phyloP scores from a whole-genome alignment of 2,113 vertebrate genomes.

The Hyaena hyaena region DNA sequence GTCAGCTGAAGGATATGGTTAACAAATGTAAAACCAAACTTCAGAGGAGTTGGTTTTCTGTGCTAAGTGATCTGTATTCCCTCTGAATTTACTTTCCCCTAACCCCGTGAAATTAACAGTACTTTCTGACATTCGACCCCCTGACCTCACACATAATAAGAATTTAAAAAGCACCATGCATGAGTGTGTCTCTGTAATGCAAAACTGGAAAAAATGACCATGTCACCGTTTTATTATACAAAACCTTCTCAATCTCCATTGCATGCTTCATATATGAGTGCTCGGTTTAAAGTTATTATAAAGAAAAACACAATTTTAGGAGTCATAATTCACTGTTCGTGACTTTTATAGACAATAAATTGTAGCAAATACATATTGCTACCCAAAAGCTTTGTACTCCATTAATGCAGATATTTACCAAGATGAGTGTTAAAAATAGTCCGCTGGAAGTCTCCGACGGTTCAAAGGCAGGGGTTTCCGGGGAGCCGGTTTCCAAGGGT shows the following conservation, averaged over 20 bases:
- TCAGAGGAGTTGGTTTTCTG: slow-evolving; percentile 92
- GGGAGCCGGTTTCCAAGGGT: slow-evolving; percentile 84
- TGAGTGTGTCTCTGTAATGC: slow-evolving; percentile 97
- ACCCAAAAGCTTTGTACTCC: slow-evolving; percentile 84
- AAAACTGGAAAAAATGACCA: slow-evolving; percentile 94
- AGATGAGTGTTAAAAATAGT: slow-evolving; percentile 87
- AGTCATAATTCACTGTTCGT: slow-evolving; percentile 86
- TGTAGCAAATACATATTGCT: slow-evolving; percentile 87
- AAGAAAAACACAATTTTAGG: slow-evolving; percentile 90
- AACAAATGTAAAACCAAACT: slow-evolving; percentile 96
- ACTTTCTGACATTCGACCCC: slow-evolving; percentile 96
- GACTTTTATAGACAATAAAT: slow-evolving; percentile 92
- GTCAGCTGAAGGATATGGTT: slow-evolving; percentile 95
- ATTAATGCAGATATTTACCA: slow-evolving; percentile 91
- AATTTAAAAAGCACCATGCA: slow-evolving; percentile 99
- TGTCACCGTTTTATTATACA: slow-evolving; percentile 95
- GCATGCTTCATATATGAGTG: slow-evolving; percentile 89
- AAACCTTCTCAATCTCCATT: slow-evolving; percentile 91
- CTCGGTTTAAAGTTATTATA: slow-evolving; percentile 90
- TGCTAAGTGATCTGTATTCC: slow-evolving; percentile 99
- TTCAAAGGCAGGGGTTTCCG: slow-evolving; percentile 80
- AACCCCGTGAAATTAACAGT: slow-evolving; percentile 99
- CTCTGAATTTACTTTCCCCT: slow-evolving; percentile 98
- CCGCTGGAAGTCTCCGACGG: slow-evolving; percentile 75
- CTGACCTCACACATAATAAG: slow-evolving; percentile 98